Base-by-base conservation (phyloP, 2,113 vertebrate species). In the Charadrius vociferus region DNA sequence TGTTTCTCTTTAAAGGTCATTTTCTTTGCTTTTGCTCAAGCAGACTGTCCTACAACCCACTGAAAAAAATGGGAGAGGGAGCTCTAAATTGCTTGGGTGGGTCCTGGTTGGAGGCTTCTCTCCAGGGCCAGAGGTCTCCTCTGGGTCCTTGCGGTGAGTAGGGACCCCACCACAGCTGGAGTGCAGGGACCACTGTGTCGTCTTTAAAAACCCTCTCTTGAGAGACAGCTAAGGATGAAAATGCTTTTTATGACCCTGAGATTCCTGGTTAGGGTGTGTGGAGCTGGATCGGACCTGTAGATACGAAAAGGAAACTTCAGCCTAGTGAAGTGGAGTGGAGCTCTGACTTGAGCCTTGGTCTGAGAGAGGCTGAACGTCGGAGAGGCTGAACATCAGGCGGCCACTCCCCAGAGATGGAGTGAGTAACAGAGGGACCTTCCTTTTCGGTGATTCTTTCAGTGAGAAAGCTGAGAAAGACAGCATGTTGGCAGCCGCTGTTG, bases 321-420 rank as follows among this genome's bases (percentile, higher is more conserved):
- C 18, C 26, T 61, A 11, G 12, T 1, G 27, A 62, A 49, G 23
- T 1, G 32, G 0, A 26, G 49, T 9, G 8, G n/a, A 32, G 19
- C 32, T 89, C 53, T 58, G 45, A 3, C 30, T 4, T 24, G 37
- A 52, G 41, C 24, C 15, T 13, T 71, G 23, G 21, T 50, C 61
- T 87, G 71, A 39, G 15, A 56, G 58, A 41, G 47, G n/a, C 22
- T 53, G 82, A 62, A 65, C 5, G 1, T 7, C 0, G 8, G 36
- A 32, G 58, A 71, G 47, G 70, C 4, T 37, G 22, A 19, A 10
- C 6, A 3, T n/a, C 10, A 39, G 13, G 37, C 24, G 13, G 15
- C 12, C 17, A 2, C 66, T 72, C 56, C 58, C 52, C 29, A 0
- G 0, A 21, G 70, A 34, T 2, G 9, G 67, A 59, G 8, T 6